Evolutionary conservation across 1,140 invertebrate genomes (phyloP), one percentile per base, ranked within the genome.

Genomic region (Daktulosphaira vitifoliae): DNA sequence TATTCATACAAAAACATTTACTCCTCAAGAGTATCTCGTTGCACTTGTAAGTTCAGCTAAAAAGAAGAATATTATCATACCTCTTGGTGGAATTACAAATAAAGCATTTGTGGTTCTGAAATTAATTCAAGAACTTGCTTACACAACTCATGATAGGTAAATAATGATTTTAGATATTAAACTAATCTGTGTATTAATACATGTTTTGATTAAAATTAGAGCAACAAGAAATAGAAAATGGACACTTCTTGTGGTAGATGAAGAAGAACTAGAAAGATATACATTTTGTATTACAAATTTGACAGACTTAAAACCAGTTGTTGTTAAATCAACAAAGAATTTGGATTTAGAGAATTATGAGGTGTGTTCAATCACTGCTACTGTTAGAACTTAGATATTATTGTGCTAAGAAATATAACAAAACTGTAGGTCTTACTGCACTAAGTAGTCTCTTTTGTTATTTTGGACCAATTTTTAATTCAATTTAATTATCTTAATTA

Each of bases 61-160:
- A 70, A 78, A 86, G 67, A 80, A 80, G 59, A 92, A 96, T 75
- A 87, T 87, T 15, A 90, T 96, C 68, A 81, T 92, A 52, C 92
- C 88, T 73, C 78, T 95, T 44, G 86, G 85, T 48, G 89, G 88
- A 68, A 83, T 82, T 51, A 79, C 83, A 16, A 90, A 90, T 44
- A 93, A 93, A 77, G 85, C 88, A 29, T 96, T 94, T 74, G 86
- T 96, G 69, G 84, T 87, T 7, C 82, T 92, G 8, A 89, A 95
- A 81, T 76, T 96, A 15, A 84, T 96, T 46, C 89, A 92, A 77
- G 85, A 87, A 72, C 73, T 82, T 62, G 79, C 82, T 2, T 78
- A 78, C 68, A 73, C 78, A 69, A 76, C 83, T 70, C 71, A 82
- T n/a, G n/a, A n/a, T 70, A 73, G 71, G 75, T 72, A 72, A 72